These are phyloP conservation scores for Ridgeia piscesae DNA, from an alignment of 1,140 invertebrate species.

Conservation along the genomic window DNA sequence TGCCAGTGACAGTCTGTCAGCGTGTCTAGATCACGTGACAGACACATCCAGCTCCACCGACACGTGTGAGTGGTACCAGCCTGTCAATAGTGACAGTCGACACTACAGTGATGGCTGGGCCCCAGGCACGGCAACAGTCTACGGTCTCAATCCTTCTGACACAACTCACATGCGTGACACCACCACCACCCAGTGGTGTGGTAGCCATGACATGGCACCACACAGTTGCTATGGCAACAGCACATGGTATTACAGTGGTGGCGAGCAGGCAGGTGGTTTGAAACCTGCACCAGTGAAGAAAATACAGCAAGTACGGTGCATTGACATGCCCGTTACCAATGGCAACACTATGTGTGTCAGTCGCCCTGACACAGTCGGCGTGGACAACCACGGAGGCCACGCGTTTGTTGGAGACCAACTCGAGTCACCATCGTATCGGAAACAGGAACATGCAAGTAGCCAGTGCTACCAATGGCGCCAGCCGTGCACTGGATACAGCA, in stretches of 20 bases:
- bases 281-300: not conserved
- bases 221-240: not conserved
- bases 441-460: not conserved
- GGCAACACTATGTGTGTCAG: not conserved
- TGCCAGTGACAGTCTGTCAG: not conserved
- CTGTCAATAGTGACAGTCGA: not conserved
- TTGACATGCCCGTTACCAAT: not conserved
- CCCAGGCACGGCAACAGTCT: not conserved
- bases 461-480: not conserved
- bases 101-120: not conserved
- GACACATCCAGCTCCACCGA: not conserved
- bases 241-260: not conserved
- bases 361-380: not conserved
- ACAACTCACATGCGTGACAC: not conserved
- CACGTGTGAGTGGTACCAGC: not conserved
- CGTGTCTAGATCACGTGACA: not conserved
- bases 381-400: not conserved
- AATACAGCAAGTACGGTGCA: not conserved
- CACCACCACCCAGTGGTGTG: not conserved
- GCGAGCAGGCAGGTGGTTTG: not conserved
- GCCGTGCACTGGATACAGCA: not conserved
- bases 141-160: not conserved
- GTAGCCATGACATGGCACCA: not conserved
- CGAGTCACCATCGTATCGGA: not conserved
- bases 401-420: not conserved